phyloP scores from a whole-genome alignment of 1,140 invertebrate genomes.

The Trialeurodes vaporariorum region DNA sequence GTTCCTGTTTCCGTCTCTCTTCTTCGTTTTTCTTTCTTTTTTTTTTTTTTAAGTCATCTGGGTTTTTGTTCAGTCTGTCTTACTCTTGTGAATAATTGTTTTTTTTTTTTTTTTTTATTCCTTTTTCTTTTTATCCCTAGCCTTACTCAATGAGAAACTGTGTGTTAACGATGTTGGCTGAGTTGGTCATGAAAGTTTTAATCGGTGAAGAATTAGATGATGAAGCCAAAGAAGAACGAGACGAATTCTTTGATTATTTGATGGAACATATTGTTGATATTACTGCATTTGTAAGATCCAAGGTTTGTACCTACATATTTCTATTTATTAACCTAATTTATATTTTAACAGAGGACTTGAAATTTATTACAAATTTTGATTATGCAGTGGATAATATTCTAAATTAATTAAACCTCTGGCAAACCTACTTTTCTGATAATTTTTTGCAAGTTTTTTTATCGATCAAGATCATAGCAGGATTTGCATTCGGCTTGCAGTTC shows the following conservation, averaged over 20 bases:
- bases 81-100: no score
- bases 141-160: conserved; percentile 69
- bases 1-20: no score
- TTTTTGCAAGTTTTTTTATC: background rate
- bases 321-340: background rate
- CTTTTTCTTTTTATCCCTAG: no score
- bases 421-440: conserved; percentile 1
- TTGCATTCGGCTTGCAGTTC: no score
- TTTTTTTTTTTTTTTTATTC: no score
- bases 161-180: conserved; percentile 63
- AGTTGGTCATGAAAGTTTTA: conserved; percentile 52
- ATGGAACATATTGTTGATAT: conserved; percentile 71
- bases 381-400: no score
- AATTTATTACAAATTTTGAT: no score
- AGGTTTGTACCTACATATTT: conserved; percentile 40
- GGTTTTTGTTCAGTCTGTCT: no score
- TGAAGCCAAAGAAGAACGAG: conserved; percentile 48
- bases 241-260: conserved; percentile 58
- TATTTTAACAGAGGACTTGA: no score
- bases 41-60: no score
- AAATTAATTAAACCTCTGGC: no score
- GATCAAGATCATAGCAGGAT: background rate
- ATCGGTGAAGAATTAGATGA: conserved; percentile 37
- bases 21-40: no score
- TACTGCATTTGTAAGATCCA: conserved; percentile 70